Evolutionary conservation across 1,140 invertebrate genomes (phyloP).

Genomic region (Paramacrobiotus metropolitanus): DNA sequence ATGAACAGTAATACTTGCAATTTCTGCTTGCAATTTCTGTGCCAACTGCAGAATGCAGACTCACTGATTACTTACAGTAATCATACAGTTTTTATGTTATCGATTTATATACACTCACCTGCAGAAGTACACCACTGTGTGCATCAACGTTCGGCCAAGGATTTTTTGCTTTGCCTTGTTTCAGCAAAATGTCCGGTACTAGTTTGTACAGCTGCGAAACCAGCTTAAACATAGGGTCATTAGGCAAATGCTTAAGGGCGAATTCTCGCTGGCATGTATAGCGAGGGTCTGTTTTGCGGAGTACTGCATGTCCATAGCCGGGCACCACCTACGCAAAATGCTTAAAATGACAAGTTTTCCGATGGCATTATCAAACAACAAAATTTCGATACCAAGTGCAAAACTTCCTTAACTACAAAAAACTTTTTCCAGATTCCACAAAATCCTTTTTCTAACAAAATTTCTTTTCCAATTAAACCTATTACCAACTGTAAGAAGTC

Average conservation of each 20-base stretch:
- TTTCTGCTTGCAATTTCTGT: too few relatives aligned
- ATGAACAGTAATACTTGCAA: too few relatives aligned
- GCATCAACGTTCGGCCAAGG: conserved; percentile 98
- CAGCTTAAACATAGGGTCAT: conserved; percentile 72
- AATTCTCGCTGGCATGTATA: conserved; percentile 85
- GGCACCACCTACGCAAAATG: conserved; percentile 45
- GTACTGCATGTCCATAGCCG: conserved; percentile 85
- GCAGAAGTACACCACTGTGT: conserved; percentile 74
- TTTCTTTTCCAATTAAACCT: too few relatives aligned
- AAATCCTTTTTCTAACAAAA: too few relatives aligned
- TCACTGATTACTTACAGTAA: too few relatives aligned
- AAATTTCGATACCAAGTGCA: background rate
- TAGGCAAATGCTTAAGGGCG: conserved; percentile 71
- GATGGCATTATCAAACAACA: background rate
- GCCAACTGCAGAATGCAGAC: too few relatives aligned
- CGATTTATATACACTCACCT: conserved; percentile 25
- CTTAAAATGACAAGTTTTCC: conserved; percentile 8
- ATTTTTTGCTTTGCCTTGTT: conserved; percentile 90
- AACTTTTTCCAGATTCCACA: too few relatives aligned
- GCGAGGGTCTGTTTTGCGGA: conserved; percentile 84
- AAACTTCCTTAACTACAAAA: background rate
- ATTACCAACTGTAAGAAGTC: background rate
- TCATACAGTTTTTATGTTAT: too few relatives aligned
- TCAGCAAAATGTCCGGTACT: conserved; percentile 69
- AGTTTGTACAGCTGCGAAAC: conserved; percentile 80